Conservation (phyloP, 2,113 vertebrate species). For the Pleuronectes platessa region DNA sequence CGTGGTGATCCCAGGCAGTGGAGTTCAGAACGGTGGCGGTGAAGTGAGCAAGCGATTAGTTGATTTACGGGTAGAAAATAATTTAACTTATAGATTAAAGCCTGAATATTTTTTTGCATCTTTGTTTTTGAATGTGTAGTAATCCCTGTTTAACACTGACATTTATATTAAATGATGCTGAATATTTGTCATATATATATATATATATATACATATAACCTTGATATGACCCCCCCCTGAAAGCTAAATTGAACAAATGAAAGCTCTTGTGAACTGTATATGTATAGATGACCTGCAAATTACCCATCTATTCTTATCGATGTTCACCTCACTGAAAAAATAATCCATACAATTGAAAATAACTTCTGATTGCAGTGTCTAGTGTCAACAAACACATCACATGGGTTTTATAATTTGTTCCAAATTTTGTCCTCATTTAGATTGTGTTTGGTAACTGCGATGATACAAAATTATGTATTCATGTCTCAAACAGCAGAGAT, state of each 20-base stretch:
- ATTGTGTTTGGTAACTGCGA: background rate
- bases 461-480: background rate
- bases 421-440: background rate
- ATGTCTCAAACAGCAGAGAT: conserved; percentile 4
- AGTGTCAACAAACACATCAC: too few relatives aligned
- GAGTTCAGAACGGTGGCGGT: conserved; percentile 28
- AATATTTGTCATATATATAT: background rate
- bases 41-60: conserved; percentile 7
- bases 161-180: background rate
- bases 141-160: background rate
- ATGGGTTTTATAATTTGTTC: too few relatives aligned
- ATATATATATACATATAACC: background rate
- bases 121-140: background rate
- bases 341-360: too few relatives aligned
- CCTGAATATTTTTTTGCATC: background rate
- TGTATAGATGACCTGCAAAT: background rate
- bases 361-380: too few relatives aligned
- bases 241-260: too few relatives aligned
- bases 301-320: background rate
- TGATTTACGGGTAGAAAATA: conserved; percentile 15
- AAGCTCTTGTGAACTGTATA: too few relatives aligned
- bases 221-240: background rate
- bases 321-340: too few relatives aligned
- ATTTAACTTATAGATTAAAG: background rate
- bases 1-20: conserved; percentile 56